Conservation (phyloP, 2,888 invertebrate species). For the Drosophila engyochracea region DNA sequence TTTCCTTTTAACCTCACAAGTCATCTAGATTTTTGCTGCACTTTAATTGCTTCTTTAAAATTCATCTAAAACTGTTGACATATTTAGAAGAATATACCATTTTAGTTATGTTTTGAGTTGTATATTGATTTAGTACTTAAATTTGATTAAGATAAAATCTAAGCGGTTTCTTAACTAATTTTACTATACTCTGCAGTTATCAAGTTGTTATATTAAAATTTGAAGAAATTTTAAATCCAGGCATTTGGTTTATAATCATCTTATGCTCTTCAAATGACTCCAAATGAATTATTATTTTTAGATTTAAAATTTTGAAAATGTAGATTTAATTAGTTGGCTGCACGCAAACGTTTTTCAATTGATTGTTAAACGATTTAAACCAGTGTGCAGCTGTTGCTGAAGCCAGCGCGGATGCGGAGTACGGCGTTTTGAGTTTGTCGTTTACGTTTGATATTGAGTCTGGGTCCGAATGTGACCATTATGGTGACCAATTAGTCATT, state of each 20-base stretch:
- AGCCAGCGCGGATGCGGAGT: conserved; percentile 10
- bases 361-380: conserved; percentile 6
- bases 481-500: conserved; percentile 79
- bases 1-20: not conserved
- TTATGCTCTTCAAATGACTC: not conserved
- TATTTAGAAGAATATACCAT: not conserved
- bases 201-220: not conserved
- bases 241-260: not conserved
- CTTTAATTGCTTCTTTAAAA: not conserved
- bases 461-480: conserved; percentile 67
- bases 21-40: not conserved
- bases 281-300: not conserved
- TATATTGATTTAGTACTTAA: not conserved
- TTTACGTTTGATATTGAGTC: conserved; percentile 19
- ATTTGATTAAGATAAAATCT: not conserved
- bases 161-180: not conserved
- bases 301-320: not conserved
- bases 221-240: not conserved
- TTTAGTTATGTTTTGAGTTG: not conserved
- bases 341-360: not conserved
- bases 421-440: conserved; percentile 11
- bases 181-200: not conserved
- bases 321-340: not conserved
- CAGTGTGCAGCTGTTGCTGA: conserved; percentile 40
- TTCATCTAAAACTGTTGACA: not conserved